phyloP scores from a whole-genome alignment of 2,113 vertebrate species.

The Nesospiza acunhae region DNA sequence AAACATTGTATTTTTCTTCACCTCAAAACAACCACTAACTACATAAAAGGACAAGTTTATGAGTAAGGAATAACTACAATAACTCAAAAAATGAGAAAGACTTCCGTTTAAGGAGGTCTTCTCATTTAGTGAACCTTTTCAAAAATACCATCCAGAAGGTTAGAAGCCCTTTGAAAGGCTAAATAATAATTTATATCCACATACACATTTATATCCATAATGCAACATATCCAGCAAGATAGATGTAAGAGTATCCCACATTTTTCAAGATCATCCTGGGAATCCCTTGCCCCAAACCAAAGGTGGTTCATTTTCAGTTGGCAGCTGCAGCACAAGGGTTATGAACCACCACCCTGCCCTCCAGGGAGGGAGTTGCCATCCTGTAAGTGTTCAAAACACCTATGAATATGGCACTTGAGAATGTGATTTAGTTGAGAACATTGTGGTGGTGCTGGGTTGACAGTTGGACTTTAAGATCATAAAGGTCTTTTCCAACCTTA shows the following conservation, averaged over 20 bases:
- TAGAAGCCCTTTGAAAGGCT: background rate
- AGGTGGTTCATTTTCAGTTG: background rate
- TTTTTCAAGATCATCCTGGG: background rate
- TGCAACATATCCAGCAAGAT: background rate
- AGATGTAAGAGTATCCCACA: background rate
- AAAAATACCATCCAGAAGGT: background rate
- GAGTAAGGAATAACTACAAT: background rate
- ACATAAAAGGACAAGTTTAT: background rate
- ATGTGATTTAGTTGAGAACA: accelerated
- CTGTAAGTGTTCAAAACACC: background rate
- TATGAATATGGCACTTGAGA: background rate
- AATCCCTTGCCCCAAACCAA: background rate
- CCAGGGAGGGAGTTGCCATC: background rate
- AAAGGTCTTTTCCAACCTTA: background rate
- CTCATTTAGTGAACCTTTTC: background rate
- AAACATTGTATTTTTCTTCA: background rate
- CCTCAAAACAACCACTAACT: background rate
- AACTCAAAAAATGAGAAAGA: background rate
- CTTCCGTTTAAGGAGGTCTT: background rate
- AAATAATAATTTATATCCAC: background rate
- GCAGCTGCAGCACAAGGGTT: background rate
- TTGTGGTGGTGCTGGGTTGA: background rate
- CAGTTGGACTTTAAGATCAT: background rate
- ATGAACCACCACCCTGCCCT: background rate
- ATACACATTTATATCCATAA: background rate